phyloP scores from a whole-genome alignment of 2,797 vertebrate genomes.

The Phrynocephalus forsythii region DNA sequence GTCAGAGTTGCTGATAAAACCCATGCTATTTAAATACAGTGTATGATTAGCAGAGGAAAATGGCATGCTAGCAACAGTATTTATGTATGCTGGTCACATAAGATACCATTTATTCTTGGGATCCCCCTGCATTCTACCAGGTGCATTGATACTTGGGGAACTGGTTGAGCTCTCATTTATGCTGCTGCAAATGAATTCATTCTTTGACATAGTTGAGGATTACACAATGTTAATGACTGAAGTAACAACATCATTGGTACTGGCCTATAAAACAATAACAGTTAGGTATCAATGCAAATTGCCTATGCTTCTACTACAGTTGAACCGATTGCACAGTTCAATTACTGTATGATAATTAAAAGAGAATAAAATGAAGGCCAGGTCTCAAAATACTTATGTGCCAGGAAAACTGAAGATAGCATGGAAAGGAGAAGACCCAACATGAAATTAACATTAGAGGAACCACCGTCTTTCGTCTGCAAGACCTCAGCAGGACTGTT shows the following conservation, averaged over 20 bases:
- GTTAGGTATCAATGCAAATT: background rate
- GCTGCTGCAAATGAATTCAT: background rate
- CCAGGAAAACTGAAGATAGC: too few relatives aligned
- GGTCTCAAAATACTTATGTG: background rate
- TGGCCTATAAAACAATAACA: background rate
- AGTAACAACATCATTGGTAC: background rate
- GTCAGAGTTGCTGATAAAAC: background rate
- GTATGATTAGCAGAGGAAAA: background rate
- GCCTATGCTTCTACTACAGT: background rate
- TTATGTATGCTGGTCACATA: too few relatives aligned
- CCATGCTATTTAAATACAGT: too few relatives aligned
- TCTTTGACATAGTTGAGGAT: background rate
- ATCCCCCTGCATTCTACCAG: too few relatives aligned
- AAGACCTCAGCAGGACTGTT: too few relatives aligned
- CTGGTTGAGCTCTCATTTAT: background rate
- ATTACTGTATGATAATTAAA: background rate
- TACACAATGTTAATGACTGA: background rate
- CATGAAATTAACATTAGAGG: too few relatives aligned
- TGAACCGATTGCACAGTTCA: too few relatives aligned
- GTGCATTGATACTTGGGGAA: background rate
- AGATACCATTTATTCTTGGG: too few relatives aligned
- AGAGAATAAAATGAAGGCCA: background rate
- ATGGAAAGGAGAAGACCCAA: too few relatives aligned
- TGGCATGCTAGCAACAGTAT: too few relatives aligned
- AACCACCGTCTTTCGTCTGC: too few relatives aligned